Base-by-base conservation (phyloP, 2,888 invertebrate genomes). In the Cyaniris semiargus region DNA sequence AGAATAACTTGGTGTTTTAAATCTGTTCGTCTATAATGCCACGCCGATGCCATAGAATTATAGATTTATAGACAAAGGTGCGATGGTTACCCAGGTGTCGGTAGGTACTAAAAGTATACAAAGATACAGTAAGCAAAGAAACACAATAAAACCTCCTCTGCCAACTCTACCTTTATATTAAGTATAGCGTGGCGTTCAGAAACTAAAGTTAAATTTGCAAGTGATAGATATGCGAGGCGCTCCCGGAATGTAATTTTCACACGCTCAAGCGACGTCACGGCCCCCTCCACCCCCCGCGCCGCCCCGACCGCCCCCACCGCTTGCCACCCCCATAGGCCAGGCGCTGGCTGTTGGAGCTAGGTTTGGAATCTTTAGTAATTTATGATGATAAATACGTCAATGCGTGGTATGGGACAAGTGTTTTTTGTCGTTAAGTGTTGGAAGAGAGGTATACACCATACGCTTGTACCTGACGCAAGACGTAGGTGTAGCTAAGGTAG, bases 231-330 rank as follows among this genome's bases (percentile, higher is more conserved):
- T 91, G 94, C 93, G 89, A 89, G 90, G 90, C 91, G 86, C 90
- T 89, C 91, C 83, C 87, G 94, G 94, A 94, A 94, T 94, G 94
- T 94, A 94, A 94, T 94, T 92, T 94, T 93, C 92, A 90, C 94
- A 90, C 92, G 90, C 90, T 89, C 85, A 86, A 88, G 89, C 90
- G 89, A 90, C 91, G 91, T 90, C 90, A 88, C 88, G 86, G 87
- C 82, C 82, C 81, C 86, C 85, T 85, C 84, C 83, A 80, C 84
- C 81, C 82, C 81, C 81, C 80, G 15, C 71, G 82, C 81, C 84
- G 80, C 82, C 81, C 81, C 80, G 15, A 38, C 66, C 27, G 1
- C 82, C 83, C 79, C 80, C 81, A 80, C 77, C 48, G 7, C 70
- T n/a, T 21, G 23, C 75, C 78, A 75, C 74, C 78, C 70, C 77